Conservation (phyloP, 1,140 invertebrate species). For the Rhagoletis zephyria region DNA sequence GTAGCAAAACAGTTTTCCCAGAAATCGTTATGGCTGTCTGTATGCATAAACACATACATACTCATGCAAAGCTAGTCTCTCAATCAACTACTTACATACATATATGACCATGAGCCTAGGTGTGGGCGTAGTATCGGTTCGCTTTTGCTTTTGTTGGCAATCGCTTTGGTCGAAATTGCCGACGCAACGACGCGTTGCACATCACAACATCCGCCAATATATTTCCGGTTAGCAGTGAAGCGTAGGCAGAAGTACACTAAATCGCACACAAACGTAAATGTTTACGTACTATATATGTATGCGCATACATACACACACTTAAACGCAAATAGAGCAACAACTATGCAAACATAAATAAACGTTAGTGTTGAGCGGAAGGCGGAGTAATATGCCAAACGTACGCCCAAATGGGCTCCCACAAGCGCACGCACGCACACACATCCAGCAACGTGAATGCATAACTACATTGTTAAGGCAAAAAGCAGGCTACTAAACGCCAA, state of each 20-base stretch:
- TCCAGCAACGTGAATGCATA: neutral
- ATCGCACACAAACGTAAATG: neutral
- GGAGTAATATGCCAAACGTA: neutral
- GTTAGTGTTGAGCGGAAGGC: neutral
- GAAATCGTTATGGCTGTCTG: neutral
- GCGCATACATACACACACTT: neutral
- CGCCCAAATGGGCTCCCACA: neutral
- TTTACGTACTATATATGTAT: too few species aligned
- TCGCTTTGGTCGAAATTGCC: neutral
- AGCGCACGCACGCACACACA: neutral
- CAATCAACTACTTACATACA: neutral
- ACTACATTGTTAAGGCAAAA: neutral
- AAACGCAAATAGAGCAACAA: neutral
- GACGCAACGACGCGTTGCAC: neutral
- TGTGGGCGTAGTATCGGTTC: neutral
- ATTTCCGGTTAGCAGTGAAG: slow-evolving; percentile 14
- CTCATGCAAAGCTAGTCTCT: neutral
- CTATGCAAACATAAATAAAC: neutral
- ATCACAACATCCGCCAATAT: slow-evolving; percentile 34
- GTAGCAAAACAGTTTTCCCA: neutral
- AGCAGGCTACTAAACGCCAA: neutral
- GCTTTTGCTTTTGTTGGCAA: neutral
- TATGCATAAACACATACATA: too few species aligned
- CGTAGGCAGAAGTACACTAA: neutral
- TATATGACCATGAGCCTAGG: neutral